Base-by-base conservation (phyloP, 2,113 vertebrate species). In the Daubentonia madagascariensis region DNA sequence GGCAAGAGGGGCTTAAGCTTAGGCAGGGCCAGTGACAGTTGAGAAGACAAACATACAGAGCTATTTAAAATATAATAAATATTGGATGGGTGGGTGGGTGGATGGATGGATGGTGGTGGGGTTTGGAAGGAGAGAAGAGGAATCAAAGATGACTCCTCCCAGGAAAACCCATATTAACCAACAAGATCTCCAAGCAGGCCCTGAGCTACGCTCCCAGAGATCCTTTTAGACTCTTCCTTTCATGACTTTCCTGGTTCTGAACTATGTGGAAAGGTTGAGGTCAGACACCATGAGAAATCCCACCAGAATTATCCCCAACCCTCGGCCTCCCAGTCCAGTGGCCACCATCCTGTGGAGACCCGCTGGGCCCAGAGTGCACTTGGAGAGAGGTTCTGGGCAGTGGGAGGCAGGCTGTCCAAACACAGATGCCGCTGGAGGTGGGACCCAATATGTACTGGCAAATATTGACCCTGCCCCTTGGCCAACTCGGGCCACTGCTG, bases 391-490 rank as follows among this genome's bases (percentile, higher is more conserved):
- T 43, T 5, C 73, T 59, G 83, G 85, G 40, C 37, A 52, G 68
- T 67, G 89, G 63, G 93, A 96, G 96, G 37, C 94, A 67, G 70
- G 32, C 98, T 98, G 96, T 98, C 97, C 98, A 99, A 99, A 99
- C 98, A 99, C 98, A 99, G 99, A 99, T 99, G 99, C 97, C 86
- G 76, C 94, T 43, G 5, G 81, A 85, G 48, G 79, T 83, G 25
- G 50, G 89, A 95, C 73, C 85, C 92, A 85, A 32, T 97, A 68
- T 81, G n/a, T 76, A 78, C 96, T 96, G 96, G 94, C 98, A 99
- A 99, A 99, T 99, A 99, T 99, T 99, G 99, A 99, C 98, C 97
- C 96, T 98, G 97, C 92, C 97, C 96, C 98, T 98, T 98, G 98
- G 97, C 97, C 97, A 96, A 91, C 61, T 91, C 95, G 67, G 97